phyloP scores from a whole-genome alignment of 2,888 invertebrate species.

The Carcina quercana region DNA sequence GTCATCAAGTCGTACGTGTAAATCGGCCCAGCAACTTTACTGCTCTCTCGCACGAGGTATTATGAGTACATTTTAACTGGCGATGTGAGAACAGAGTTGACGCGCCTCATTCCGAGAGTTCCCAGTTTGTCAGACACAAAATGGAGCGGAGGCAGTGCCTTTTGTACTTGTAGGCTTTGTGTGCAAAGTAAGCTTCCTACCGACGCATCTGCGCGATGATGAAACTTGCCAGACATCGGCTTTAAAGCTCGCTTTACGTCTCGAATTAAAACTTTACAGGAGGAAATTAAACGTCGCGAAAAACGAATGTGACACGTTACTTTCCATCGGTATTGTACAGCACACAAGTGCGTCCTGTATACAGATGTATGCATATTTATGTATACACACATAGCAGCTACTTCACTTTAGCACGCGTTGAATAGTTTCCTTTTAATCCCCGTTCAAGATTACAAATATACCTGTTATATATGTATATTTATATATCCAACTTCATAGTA shows the following conservation, averaged over 20 bases:
- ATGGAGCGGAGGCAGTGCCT: slow-evolving; percentile 64
- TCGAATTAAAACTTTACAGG: slow-evolving; percentile 69
- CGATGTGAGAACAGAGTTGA: slow-evolving; percentile 37
- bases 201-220: slow-evolving; percentile 68
- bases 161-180: slow-evolving; percentile 72
- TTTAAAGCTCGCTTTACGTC: slow-evolving; percentile 68
- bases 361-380: too few relatives aligned
- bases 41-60: slow-evolving; percentile 2
- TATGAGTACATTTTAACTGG: slow-evolving; percentile 7
- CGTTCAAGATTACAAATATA: too few relatives aligned
- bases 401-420: too few relatives aligned
- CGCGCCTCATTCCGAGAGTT: slow-evolving; percentile 55
- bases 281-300: slow-evolving; percentile 67
- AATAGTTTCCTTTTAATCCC: too few relatives aligned
- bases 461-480: too few relatives aligned
- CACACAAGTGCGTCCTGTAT: too few relatives aligned
- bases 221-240: slow-evolving; percentile 73
- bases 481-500: too few relatives aligned
- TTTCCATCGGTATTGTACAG: too few relatives aligned
- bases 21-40: too few relatives aligned
- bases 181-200: slow-evolving; percentile 70
- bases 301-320: too few relatives aligned
- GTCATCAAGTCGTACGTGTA: slow-evolving; percentile 10
- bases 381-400: too few relatives aligned
- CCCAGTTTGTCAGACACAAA: slow-evolving; percentile 65